A percentile compares a stretch with the other conserved stretches of the same genome.
These are phyloP conservation scores for Agapostemon virescens DNA, from an alignment of 2,888 invertebrate species.

Conservation along the genomic window DNA sequence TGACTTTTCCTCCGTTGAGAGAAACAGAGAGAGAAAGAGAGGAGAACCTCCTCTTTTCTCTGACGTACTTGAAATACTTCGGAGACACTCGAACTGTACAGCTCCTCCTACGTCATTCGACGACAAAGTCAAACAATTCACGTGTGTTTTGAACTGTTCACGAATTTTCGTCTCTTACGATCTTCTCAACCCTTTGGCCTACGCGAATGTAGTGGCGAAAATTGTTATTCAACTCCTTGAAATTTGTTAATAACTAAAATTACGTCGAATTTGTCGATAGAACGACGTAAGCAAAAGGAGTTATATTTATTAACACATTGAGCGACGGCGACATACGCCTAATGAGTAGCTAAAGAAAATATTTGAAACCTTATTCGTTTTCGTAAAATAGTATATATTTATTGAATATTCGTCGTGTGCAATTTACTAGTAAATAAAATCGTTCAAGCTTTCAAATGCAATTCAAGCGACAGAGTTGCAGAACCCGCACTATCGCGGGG, in stretches of 20 bases:
- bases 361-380: too few species aligned
- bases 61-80: neutral
- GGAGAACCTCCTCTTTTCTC: neutral
- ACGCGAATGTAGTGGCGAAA: neutral
- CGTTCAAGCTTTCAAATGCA: too few species aligned
- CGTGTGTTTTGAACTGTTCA: neutral
- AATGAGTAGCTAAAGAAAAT: too few species aligned
- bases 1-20: conserved; percentile 55
- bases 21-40: too few species aligned
- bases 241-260: neutral
- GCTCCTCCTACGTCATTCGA: neutral
- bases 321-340: too few species aligned
- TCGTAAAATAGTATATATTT: too few species aligned
- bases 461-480: too few species aligned
- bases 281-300: too few species aligned
- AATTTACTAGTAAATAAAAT: too few species aligned
- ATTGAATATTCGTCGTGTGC: too few species aligned
- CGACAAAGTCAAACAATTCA: neutral
- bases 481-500: too few species aligned
- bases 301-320: too few species aligned
- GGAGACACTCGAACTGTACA: neutral
- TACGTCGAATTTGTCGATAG: neutral
- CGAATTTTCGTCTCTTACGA: neutral
- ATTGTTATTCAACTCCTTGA: neutral
- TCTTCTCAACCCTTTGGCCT: neutral